Conservation (phyloP, 2,888 invertebrate genomes). For the Electrophaes corylata region DNA sequence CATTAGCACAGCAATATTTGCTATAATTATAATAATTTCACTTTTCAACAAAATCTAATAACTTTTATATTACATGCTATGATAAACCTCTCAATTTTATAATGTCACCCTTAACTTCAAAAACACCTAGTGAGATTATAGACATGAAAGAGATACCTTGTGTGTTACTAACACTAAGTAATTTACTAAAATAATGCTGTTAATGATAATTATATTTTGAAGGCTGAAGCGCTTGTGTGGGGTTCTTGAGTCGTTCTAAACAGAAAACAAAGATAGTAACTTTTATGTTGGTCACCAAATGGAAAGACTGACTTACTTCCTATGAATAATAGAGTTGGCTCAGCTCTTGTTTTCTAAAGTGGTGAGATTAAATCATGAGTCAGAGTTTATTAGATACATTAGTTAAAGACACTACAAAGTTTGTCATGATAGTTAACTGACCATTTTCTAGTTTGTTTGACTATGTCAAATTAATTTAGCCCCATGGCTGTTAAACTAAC, state of each 20-base stretch:
- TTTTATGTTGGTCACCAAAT: not conserved
- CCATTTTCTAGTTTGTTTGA: slow-evolving; percentile 42
- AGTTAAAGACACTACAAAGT: slow-evolving; percentile 26
- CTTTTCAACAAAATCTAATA: slow-evolving; percentile 48
- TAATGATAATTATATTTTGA: not conserved
- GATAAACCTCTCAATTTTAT: slow-evolving; percentile 37
- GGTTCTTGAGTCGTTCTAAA: not conserved
- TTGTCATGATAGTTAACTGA: slow-evolving; percentile 35
- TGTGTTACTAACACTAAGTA: not conserved
- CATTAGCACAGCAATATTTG: slow-evolving; percentile 82
- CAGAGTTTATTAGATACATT: not conserved
- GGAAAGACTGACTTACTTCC: not conserved
- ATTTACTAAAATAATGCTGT: not conserved
- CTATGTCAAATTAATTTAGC: slow-evolving; percentile 52
- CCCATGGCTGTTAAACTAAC: slow-evolving; percentile 51
- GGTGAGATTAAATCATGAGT: not conserved
- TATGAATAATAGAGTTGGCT: not conserved
- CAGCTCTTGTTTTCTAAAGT: not conserved
- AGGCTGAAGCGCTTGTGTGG: not conserved
- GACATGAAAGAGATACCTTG: slow-evolving; percentile 2
- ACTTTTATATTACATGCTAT: slow-evolving; percentile 33
- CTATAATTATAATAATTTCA: slow-evolving; percentile 61
- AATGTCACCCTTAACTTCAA: slow-evolving; percentile 32
- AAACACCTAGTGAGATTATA: not conserved
- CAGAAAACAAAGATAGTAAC: not conserved